A percentile compares a stretch with the other conserved stretches of the same genome.
phyloP scores from a whole-genome alignment of 1,140 invertebrate genomes.

The Conus ventricosus region DNA sequence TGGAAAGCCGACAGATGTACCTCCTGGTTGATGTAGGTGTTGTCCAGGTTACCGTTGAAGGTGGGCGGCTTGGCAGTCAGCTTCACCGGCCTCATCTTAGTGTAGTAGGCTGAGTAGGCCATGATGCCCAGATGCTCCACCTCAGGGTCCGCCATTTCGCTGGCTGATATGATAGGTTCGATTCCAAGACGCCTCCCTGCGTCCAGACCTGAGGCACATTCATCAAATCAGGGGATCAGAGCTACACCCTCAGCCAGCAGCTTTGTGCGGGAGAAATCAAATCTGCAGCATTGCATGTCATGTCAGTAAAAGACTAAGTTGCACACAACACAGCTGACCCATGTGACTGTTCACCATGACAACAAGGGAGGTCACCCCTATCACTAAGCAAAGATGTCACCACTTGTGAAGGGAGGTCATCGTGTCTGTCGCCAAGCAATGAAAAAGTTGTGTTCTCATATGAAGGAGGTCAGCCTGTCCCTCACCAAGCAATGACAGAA shows the following conservation, averaged over 20 bases:
- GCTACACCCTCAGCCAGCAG: neutral
- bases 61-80: slow-evolving; percentile 60
- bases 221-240: neutral
- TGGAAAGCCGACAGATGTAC: slow-evolving; percentile 42
- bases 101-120: slow-evolving; percentile 93
- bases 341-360: no score
- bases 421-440: no score
- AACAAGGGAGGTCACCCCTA: no score
- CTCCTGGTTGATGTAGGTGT: slow-evolving; percentile 58
- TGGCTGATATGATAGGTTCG: slow-evolving; percentile 90
- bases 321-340: no score
- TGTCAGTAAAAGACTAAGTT: no score
- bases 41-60: slow-evolving; percentile 57
- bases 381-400: no score
- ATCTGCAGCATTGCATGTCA: no score
- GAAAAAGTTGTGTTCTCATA: no score
- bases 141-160: slow-evolving; percentile 94
- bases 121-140: slow-evolving; percentile 97
- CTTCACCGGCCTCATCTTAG: slow-evolving; percentile 85
- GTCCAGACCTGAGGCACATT: slow-evolving; percentile 68
- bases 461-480: no score
- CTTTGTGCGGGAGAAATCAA: no score
- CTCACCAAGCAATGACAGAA: no score
- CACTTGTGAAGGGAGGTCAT: no score
- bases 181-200: slow-evolving; percentile 80